Base-by-base conservation (phyloP, 2,113 vertebrate genomes). In the Bujurquina vittata region DNA sequence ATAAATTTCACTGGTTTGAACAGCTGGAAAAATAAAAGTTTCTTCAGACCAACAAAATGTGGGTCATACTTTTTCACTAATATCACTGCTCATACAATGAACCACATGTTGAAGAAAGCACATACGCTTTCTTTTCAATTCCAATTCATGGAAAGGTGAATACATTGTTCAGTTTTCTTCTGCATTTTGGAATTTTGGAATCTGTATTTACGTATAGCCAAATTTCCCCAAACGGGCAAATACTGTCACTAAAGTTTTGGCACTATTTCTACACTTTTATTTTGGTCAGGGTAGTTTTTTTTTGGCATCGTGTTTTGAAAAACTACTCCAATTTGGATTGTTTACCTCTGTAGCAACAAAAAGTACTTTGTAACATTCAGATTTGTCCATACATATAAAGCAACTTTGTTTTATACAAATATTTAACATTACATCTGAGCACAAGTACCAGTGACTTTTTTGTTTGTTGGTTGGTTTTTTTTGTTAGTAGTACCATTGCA, bases 201-300 rank as follows among this genome's bases (percentile, higher is more conserved):
- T 31, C 56, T 52, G 18, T 76, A 73, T 82, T 59, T 23, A 72
- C 49, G 49, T 72, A 60, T 35, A 63, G 61, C 79, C 73, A 73
- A 83, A 82, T 85, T 76, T 81, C 62, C 72, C 56, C 26, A 67
- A 65, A 77, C 57, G 88, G 79, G 74, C 58, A 85, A 91, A 92
- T 74, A 90, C 85, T 89, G 49, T 52, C 46, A 73, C 73, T 75
- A 9, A 65, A 58, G 69, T 86, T 92, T 93, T 94, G 92, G 93
- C 92, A 93, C 93, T 80, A 88, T 83, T 14, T 90, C 89, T 89
- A 88, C 83, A 83, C 82, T 82, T 26, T 87, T 37, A 61, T 92
- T 93, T 94, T 93, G 92, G 93, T 93, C 86, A 84, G 84, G 87
- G 83, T 78, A 55, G 84, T 86, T 88, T 84, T 93, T 93, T 92